Conservation (phyloP, 2,797 vertebrate species). For the Perodicticus potto region DNA sequence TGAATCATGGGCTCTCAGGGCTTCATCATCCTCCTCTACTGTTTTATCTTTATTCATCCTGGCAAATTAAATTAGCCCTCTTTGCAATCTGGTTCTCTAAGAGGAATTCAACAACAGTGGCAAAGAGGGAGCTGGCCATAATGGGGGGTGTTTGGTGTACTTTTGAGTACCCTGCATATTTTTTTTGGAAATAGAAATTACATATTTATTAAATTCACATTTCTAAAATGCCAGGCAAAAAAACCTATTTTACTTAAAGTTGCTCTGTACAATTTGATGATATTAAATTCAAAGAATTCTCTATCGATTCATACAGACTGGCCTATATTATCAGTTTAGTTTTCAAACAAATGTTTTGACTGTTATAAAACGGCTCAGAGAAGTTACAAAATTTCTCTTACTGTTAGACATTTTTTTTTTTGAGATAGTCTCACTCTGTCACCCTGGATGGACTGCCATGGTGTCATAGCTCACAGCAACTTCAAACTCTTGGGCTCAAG, state of each 20-base stretch:
- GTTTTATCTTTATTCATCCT: constrained; percentile 85
- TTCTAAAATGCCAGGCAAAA: background rate
- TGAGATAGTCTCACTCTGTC: too few relatives aligned
- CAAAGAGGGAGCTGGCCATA: constrained; percentile 64
- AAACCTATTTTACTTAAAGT: background rate
- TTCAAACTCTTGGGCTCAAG: too few relatives aligned
- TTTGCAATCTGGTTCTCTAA: constrained; percentile 78
- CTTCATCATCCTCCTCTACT: constrained; percentile 82
- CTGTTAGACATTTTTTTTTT: background rate
- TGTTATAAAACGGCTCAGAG: background rate
- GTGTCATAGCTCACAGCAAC: too few relatives aligned
- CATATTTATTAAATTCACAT: background rate
- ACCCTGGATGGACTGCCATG: too few relatives aligned
- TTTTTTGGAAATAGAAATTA: background rate
- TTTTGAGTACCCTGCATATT: background rate
- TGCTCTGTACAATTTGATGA: background rate
- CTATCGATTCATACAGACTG: background rate
- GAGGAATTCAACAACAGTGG: constrained; percentile 72
- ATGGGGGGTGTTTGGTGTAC: background rate
- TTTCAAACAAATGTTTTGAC: background rate
- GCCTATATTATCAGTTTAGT: background rate
- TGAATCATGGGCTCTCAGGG: constrained; percentile 77
- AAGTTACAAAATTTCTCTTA: background rate
- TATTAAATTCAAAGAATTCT: background rate
- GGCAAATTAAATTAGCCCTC: constrained; percentile 88